Conservation (phyloP, 1,140 invertebrate species). For the Centruroides sculpturatus region DNA sequence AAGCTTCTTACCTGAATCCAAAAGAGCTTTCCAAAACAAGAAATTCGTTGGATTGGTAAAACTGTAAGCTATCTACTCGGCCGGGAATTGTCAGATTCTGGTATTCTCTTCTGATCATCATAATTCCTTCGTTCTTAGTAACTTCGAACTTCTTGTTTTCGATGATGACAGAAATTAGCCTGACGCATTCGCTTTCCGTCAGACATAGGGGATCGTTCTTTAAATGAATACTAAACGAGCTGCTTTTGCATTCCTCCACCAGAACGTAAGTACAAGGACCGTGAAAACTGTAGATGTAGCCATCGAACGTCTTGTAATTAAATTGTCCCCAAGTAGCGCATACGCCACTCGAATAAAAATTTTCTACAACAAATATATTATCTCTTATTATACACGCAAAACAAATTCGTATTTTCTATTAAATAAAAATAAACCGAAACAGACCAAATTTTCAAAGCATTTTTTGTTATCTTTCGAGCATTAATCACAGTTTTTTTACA, state of each 20-base stretch:
- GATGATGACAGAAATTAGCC: constrained; percentile 42
- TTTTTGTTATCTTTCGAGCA: too few relatives aligned
- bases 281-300: constrained; percentile 35
- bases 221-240: constrained; percentile 46
- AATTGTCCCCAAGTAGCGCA: constrained; percentile 62
- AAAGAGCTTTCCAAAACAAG: constrained; percentile 49
- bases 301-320: constrained; percentile 75
- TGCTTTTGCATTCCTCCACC: constrained; percentile 31
- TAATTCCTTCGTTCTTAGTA: constrained; percentile 18
- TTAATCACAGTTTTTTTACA: too few relatives aligned
- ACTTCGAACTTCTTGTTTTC: constrained; percentile 51
- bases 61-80: constrained; percentile 46
- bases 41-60: constrained; percentile 49
- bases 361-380: not conserved
- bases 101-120: constrained; percentile 36
- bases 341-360: constrained; percentile 28
- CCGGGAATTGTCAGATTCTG: constrained; percentile 48
- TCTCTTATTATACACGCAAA: too few relatives aligned
- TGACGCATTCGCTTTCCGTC: constrained; percentile 26
- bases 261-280: constrained; percentile 31
- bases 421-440: too few relatives aligned
- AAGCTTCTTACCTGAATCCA: constrained; percentile 32
- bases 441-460: too few relatives aligned
- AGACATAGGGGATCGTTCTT: constrained; percentile 29
- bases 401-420: too few relatives aligned